These are phyloP conservation scores for Pinctada fucata DNA, from an alignment of 2,888 invertebrate species.

Conservation along the genomic window DNA sequence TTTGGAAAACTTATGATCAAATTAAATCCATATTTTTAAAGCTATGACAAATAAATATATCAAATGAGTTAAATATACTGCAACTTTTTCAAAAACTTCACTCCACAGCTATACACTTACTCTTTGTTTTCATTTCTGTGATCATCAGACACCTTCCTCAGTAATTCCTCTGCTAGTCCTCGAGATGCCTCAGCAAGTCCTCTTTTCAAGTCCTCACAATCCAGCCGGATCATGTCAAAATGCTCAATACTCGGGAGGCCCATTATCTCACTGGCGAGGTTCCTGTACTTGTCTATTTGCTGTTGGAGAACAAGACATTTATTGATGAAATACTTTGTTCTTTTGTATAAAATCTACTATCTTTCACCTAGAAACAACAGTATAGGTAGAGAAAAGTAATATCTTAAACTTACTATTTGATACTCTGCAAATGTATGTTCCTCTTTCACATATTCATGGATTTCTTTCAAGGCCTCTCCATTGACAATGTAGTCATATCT, in stretches of 20 bases:
- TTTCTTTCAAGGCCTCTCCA: constrained; percentile 73
- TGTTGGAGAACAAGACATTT: constrained; percentile 46
- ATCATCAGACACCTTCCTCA: constrained; percentile 74
- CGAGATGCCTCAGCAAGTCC: constrained; percentile 74
- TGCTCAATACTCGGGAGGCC: constrained; percentile 75
- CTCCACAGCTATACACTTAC: constrained; percentile 52
- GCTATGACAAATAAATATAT: not conserved
- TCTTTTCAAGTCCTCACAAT: constrained; percentile 77
- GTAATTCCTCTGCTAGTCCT: constrained; percentile 72
- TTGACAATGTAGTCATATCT: constrained; percentile 76
- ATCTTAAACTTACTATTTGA: constrained; percentile 66
- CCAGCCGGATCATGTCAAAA: constrained; percentile 76
- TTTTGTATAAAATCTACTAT: no score
- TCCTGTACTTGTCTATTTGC: constrained; percentile 75
- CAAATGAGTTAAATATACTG: no score
- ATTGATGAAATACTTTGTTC: no score
- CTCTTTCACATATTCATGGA: constrained; percentile 73
- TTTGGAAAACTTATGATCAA: no score
- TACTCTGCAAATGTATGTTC: constrained; percentile 77
- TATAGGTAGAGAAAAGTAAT: no score
- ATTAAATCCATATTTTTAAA: not conserved
- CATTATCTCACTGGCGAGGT: constrained; percentile 74
- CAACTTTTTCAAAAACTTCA: no score
- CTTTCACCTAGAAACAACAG: no score
- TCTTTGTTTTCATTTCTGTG: constrained; percentile 72